Conservation (phyloP, 1,140 invertebrate species). For the Nebria ingens region DNA sequence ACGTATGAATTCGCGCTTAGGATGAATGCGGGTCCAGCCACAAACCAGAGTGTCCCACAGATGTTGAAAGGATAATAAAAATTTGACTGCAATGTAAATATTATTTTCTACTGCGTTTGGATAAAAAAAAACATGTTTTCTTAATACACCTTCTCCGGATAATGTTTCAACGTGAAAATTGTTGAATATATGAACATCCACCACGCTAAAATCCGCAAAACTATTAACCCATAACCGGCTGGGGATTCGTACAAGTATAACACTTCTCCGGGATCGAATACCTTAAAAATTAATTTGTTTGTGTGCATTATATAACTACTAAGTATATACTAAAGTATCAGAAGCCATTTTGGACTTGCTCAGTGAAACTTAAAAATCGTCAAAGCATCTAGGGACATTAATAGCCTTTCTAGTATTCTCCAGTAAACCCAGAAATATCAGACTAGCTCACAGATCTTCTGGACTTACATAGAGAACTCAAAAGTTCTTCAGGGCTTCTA, state of each 20-base stretch:
- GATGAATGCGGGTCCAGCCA: conserved; percentile 66
- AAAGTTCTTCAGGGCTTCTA: too few species aligned
- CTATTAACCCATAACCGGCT: conserved; percentile 74
- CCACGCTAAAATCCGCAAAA: conserved; percentile 68
- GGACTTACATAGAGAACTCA: too few species aligned
- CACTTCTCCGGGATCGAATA: conserved; percentile 81
- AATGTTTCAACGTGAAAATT: conserved; percentile 72
- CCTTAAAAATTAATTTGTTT: conserved; percentile 37
- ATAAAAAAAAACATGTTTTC: neutral
- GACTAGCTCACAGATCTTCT: too few species aligned
- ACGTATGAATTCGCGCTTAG: conserved; percentile 73
- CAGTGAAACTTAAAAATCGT: too few species aligned
- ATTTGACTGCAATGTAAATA: conserved; percentile 48
- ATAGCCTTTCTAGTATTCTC: too few species aligned
- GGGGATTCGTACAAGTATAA: conserved; percentile 83
- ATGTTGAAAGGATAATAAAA: conserved; percentile 67
- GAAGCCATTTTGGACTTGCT: neutral
- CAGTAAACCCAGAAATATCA: too few species aligned
- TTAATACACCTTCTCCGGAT: conserved; percentile 58
- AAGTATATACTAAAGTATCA: neutral
- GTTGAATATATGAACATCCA: conserved; percentile 72
- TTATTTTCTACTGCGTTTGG: conserved; percentile 5
- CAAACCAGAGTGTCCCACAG: conserved; percentile 73
- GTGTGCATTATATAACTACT: conserved; percentile 11
- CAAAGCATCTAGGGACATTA: too few species aligned